These are phyloP conservation scores for Eurois occulta DNA, from an alignment of 2,888 invertebrate genomes.

Conservation along the genomic window DNA sequence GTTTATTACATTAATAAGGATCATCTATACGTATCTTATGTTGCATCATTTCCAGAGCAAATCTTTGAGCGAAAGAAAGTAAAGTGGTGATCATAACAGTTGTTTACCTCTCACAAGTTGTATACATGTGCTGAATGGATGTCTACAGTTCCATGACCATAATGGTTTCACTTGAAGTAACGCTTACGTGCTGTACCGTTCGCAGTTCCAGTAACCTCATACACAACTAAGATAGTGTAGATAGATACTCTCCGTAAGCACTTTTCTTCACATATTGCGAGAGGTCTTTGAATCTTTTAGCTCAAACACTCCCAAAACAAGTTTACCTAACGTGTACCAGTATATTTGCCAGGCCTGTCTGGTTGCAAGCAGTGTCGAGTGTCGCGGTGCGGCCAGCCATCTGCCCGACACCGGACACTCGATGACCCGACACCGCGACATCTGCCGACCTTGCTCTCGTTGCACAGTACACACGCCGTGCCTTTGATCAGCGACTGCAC, in stretches of 20 bases:
- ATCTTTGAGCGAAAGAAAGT: slow-evolving; percentile 10
- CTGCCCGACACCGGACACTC: slow-evolving; percentile 70
- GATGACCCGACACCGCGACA: slow-evolving; percentile 67
- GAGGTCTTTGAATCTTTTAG: background rate
- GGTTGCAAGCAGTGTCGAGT: slow-evolving; percentile 37
- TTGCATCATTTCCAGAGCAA: background rate
- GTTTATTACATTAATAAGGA: background rate
- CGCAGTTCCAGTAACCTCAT: slow-evolving; percentile 18
- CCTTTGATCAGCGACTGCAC: slow-evolving; percentile 41
- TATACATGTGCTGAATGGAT: slow-evolving; percentile 33
- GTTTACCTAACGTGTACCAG: background rate
- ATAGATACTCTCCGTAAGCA: background rate
- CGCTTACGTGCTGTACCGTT: slow-evolving; percentile 25
- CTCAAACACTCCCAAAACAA: background rate
- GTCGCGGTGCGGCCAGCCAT: slow-evolving; percentile 48
- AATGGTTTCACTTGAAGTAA: slow-evolving; percentile 45
- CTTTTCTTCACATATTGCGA: background rate
- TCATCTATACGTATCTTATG: background rate
- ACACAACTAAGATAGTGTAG: background rate
- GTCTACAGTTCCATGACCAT: slow-evolving; percentile 32
- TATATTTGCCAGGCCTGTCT: slow-evolving; percentile 19
- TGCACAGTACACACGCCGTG: slow-evolving; percentile 32
- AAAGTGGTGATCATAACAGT: slow-evolving; percentile 26
- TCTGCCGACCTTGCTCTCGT: slow-evolving; percentile 74
- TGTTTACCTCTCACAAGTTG: slow-evolving; percentile 22